Conservation (phyloP, 1,140 invertebrate species). For the Mya arenaria region DNA sequence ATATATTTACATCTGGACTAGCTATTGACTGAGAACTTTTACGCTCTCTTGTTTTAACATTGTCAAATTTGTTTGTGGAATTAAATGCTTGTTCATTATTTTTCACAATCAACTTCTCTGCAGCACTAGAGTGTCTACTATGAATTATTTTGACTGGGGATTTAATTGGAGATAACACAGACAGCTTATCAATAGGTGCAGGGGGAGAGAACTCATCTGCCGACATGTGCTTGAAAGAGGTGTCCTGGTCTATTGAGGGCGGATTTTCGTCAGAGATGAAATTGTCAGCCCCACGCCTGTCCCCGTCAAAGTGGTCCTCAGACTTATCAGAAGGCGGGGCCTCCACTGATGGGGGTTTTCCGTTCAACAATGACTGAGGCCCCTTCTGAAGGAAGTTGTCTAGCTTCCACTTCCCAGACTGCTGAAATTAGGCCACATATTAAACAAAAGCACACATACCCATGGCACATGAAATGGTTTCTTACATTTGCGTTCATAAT, state of each 20-base stretch:
- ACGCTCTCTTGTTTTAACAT: not conserved
- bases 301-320: constrained; percentile 50
- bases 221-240: constrained; percentile 24
- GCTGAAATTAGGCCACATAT: not conserved
- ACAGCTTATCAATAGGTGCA: constrained; percentile 25
- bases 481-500: too few relatives aligned
- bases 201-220: constrained; percentile 52
- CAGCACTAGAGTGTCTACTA: not conserved
- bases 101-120: not conserved
- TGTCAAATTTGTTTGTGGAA: not conserved
- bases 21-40: constrained; percentile 7
- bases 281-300: constrained; percentile 34
- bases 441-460: too few relatives aligned
- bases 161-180: constrained; percentile 41
- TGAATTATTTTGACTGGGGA: constrained; percentile 1
- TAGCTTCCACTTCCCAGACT: constrained; percentile 29
- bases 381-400: constrained; percentile 7
- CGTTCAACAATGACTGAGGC: not conserved
- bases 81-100: not conserved
- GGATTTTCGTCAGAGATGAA: constrained; percentile 22
- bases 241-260: not conserved
- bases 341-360: constrained; percentile 28
- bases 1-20: not conserved
- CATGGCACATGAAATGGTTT: too few relatives aligned
- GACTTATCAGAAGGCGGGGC: constrained; percentile 46